phyloP scores from a whole-genome alignment of 2,888 invertebrate species.

The Chymomyza caudatula region DNA sequence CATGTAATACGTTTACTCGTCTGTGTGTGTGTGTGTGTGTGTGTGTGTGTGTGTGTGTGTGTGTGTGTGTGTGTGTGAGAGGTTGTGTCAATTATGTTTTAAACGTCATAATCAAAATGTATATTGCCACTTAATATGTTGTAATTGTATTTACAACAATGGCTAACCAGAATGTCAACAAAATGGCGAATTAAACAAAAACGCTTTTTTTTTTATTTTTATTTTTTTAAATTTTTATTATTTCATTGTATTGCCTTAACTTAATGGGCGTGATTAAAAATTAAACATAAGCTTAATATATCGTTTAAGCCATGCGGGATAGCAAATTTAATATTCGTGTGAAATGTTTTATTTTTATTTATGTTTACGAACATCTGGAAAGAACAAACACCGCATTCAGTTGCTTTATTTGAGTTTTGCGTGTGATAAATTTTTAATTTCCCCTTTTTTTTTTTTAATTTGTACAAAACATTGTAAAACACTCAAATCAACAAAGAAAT shows the following conservation, averaged over 20 bases:
- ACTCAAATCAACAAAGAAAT: too few species aligned
- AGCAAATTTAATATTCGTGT: not conserved
- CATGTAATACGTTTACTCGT: not conserved
- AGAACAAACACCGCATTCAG: too few species aligned
- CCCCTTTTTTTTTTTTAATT: too few species aligned
- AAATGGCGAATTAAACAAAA: not conserved
- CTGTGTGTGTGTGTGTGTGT: conserved; percentile 16
- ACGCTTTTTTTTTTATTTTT: not conserved
- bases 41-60: too few species aligned
- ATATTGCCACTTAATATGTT: conserved; percentile 18
- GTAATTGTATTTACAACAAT: conserved; percentile 2
- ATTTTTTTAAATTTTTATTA: not conserved
- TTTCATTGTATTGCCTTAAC: not conserved
- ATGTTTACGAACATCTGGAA: not conserved
- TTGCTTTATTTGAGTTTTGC: too few species aligned
- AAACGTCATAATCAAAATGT: conserved; percentile 45
- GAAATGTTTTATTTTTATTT: not conserved
- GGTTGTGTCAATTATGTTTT: conserved; percentile 17
- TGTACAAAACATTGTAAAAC: too few species aligned
- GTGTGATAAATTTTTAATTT: too few species aligned
- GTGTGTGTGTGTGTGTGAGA: too few species aligned
- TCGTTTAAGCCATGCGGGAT: not conserved
- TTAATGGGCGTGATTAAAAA: not conserved
- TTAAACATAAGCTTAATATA: not conserved
- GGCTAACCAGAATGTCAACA: not conserved